Evolutionary conservation across 2,888 invertebrate species (phyloP).

Genomic region (Synergus itoensis): DNA sequence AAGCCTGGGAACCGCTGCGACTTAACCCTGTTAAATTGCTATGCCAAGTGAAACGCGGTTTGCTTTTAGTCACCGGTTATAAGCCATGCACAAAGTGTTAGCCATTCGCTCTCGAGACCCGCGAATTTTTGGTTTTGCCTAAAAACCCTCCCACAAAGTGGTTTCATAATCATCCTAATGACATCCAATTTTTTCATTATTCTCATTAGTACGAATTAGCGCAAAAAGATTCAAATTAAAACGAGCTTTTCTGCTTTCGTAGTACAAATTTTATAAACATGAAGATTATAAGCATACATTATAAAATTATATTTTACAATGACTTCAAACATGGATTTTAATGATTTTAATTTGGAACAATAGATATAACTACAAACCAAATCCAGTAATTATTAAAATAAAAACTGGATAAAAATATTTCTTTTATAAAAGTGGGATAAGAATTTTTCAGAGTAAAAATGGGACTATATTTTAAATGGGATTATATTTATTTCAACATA

Average conservation of each 20-base stretch:
- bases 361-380: no score
- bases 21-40: constrained; percentile 77
- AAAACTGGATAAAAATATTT: no score
- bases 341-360: no score
- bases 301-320: no score
- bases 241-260: not conserved
- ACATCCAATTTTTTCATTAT: constrained; percentile 23
- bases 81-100: constrained; percentile 76
- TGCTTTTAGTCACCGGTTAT: constrained; percentile 74
- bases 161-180: constrained; percentile 26
- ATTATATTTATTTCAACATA: no score
- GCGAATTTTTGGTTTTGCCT: constrained; percentile 45
- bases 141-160: constrained; percentile 31
- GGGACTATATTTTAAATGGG: no score
- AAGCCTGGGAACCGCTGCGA: constrained; percentile 76
- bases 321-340: no score
- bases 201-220: constrained; percentile 19
- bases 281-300: no score
- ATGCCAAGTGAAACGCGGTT: constrained; percentile 77
- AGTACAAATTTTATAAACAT: not conserved
- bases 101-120: constrained; percentile 51
- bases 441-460: no score
- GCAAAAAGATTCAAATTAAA: not conserved
- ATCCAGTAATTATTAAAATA: no score
- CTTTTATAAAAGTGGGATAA: no score